Base-by-base conservation (phyloP, 2,113 vertebrate species). In the Dicentrarchus labrax region DNA sequence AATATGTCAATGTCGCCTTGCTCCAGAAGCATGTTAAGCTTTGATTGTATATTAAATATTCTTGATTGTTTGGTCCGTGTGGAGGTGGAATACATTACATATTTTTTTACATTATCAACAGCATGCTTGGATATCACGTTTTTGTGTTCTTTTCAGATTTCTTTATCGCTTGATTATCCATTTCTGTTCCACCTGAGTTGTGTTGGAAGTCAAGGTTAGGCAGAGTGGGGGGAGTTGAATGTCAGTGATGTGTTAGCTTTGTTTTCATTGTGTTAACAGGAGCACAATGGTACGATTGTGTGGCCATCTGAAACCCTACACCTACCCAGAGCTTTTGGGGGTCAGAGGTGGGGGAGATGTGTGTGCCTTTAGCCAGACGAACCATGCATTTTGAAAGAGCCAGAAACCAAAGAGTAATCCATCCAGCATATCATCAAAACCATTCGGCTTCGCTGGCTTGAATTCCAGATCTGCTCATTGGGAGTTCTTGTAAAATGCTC, bases 251-350 rank as follows among this genome's bases (percentile, higher is more conserved):
- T 92, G 83, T 91, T 82, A 78, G 91, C 92, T 92, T 92, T 94
- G 92, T 94, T 94, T 92, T 92, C 91, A 88, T 91, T 94, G 88
- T 93, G 91, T 90, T 93, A 89, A 91, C 92, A 86, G 90, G 66
- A 72, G 91, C 82, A 94, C 94, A 94, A 95, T 92, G 92, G 89
- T 73, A 39, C 50, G 78, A 92, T 94, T 95, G 93, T 95, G 81
- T 68, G 80, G 80, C 87, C 83, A 88, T 87, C 87, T 90, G 94
- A 93, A 95, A 94, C 89, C 61, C 87, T 86, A 94, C 91, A 92
- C 94, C 89, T 85, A 90, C 81, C 82, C 82, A 85, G 82, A 83
- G 88, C 82, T 88, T 84, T 82, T 6, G 43, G 78, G 89, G 92
- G 93, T 93, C 89, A 90, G 90, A 82, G 90, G 89, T 90, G 89